Conservation (phyloP, 2,888 invertebrate species). For the Eugnorisma glareosa region DNA sequence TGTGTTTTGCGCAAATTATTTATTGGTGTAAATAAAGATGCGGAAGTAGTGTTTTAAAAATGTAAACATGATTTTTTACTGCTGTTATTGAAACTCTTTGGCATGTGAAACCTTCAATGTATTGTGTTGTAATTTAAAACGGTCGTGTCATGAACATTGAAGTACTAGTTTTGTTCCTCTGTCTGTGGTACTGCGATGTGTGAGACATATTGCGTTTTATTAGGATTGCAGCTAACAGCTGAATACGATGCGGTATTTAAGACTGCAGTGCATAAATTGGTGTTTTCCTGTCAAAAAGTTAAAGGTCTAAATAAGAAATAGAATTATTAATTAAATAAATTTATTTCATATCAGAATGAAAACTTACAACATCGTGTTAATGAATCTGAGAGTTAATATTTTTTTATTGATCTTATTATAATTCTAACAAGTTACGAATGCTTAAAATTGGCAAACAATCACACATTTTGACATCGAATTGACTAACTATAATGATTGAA, state of each 20-base stretch:
- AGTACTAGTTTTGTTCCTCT: neutral
- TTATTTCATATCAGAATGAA: slow-evolving; percentile 46
- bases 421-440: slow-evolving; percentile 29
- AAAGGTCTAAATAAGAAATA: slow-evolving; percentile 23
- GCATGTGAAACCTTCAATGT: neutral
- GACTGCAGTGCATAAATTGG: neutral
- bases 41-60: slow-evolving; percentile 21
- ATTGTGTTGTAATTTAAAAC: slow-evolving; percentile 17
- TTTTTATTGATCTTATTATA: slow-evolving; percentile 10
- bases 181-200: slow-evolving; percentile 18
- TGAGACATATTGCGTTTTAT: slow-evolving; percentile 20
- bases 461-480: neutral
- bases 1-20: slow-evolving; percentile 15
- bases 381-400: slow-evolving; percentile 26
- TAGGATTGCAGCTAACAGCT: slow-evolving; percentile 9
- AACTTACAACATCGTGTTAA: slow-evolving; percentile 44
- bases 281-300: neutral
- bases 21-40: slow-evolving; percentile 23
- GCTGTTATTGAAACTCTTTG: slow-evolving; percentile 13
- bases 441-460: no score
- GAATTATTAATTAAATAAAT: slow-evolving; percentile 44
- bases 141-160: neutral
- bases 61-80: slow-evolving; percentile 29
- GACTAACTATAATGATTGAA: neutral
- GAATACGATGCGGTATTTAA: neutral